phyloP scores from a whole-genome alignment of 2,113 vertebrate species.

The Crypturellus undulatus region DNA sequence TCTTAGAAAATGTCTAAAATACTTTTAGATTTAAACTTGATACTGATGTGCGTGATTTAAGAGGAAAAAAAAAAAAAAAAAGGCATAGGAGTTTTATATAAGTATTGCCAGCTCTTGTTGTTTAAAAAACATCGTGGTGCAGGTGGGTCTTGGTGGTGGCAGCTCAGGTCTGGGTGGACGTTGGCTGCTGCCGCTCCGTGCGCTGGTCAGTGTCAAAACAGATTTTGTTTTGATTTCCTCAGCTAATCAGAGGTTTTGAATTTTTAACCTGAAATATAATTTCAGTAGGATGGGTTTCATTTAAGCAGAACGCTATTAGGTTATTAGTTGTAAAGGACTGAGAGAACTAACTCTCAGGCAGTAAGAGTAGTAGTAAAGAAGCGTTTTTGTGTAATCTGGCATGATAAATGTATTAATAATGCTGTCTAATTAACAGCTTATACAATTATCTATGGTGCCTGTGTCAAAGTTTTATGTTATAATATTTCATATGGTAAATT shows the following conservation, averaged over 20 bases:
- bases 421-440: conserved; percentile 33
- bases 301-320: not conserved
- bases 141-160: not conserved
- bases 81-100: too few species aligned
- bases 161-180: not conserved
- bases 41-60: not conserved
- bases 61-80: not conserved
- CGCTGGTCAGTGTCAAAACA: not conserved
- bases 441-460: not conserved
- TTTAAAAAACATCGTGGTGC: not conserved
- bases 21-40: not conserved
- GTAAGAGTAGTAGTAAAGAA: not conserved
- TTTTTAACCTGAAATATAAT: not conserved
- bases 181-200: not conserved
- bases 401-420: conserved; percentile 38
- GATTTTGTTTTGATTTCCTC: not conserved
- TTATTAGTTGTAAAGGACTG: not conserved
- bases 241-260: not conserved
- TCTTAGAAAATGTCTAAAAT: not conserved
- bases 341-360: not conserved
- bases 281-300: not conserved
- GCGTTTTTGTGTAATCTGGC: conserved; percentile 48
- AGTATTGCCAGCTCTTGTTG: not conserved
- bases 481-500: not conserved
- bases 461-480: not conserved